Percentiles rank a stretch among this genome's conserved stretches.
Conservation (phyloP, 2,113 vertebrate species). For the Hydropotes inermis region DNA sequence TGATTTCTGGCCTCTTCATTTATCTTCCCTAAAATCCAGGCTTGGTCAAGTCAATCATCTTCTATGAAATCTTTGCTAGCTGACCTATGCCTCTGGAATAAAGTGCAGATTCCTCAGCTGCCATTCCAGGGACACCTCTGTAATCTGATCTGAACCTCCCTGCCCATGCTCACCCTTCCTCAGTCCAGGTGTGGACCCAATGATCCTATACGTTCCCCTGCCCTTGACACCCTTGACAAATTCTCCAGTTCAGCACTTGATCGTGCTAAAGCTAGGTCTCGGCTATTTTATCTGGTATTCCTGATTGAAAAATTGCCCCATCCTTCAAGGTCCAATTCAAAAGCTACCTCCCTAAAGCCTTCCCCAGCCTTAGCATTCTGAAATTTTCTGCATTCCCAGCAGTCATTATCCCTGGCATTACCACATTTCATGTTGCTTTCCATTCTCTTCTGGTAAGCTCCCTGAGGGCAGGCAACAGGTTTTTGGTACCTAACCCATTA, state of each 20-base stretch:
- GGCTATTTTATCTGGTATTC: conserved; percentile 1
- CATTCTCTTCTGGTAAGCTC: not conserved
- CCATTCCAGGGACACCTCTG: not conserved
- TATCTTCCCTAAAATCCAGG: conserved; percentile 1
- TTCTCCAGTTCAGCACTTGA: not conserved
- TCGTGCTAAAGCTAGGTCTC: not conserved
- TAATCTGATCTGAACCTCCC: not conserved
- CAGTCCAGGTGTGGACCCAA: not conserved
- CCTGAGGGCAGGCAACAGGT: not conserved
- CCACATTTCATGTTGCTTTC: not conserved
- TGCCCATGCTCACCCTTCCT: not conserved
- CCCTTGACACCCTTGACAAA: not conserved
- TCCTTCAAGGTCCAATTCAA: not conserved
- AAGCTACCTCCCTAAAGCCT: not conserved
- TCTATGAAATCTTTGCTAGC: conserved; percentile 13
- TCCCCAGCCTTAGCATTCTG: not conserved
- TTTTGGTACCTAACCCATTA: not conserved
- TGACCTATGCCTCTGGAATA: not conserved
- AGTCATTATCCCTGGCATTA: not conserved
- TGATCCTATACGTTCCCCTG: not conserved
- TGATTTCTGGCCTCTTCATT: conserved; percentile 2
- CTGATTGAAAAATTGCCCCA: not conserved
- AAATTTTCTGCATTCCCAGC: not conserved
- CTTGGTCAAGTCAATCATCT: not conserved
- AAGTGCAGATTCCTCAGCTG: not conserved